phyloP scores from a whole-genome alignment of 2,888 invertebrate species.

The Pinctada fucata region DNA sequence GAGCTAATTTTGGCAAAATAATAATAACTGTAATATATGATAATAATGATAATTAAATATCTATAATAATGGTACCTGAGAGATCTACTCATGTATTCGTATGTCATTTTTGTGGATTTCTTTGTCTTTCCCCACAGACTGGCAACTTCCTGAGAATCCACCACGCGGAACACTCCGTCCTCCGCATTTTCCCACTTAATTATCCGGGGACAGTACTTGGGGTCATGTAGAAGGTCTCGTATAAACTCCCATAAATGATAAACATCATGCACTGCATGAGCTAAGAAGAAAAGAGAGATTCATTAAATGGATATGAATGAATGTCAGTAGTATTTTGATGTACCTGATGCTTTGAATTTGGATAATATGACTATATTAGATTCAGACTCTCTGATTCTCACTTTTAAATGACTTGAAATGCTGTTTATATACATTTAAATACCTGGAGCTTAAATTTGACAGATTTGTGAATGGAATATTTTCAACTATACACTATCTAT shows the following conservation, averaged over 20 bases:
- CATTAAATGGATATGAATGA: conserved; percentile 13
- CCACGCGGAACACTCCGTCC: conserved; percentile 91
- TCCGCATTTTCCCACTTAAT: conserved; percentile 93
- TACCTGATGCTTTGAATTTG: too few species aligned
- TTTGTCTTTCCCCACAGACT: conserved; percentile 91
- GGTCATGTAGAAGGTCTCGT: conserved; percentile 86
- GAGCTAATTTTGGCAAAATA: too few species aligned
- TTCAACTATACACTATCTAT: too few species aligned
- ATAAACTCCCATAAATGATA: conserved; percentile 88
- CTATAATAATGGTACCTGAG: conserved; percentile 82
- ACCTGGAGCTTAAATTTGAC: too few species aligned
- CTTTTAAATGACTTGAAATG: too few species aligned
- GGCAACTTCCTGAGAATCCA: conserved; percentile 90
- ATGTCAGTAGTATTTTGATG: too few species aligned
- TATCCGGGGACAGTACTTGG: conserved; percentile 86
- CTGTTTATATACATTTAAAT: too few species aligned
- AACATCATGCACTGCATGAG: conserved; percentile 37
- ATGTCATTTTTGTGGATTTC: conserved; percentile 91
- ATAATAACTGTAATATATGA: too few species aligned
- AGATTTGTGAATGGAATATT: too few species aligned
- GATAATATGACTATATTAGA: too few species aligned
- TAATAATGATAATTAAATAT: too few species aligned
- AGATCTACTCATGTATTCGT: conserved; percentile 94
- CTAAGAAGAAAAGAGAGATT: conserved; percentile 9
- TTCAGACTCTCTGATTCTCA: too few species aligned